Percentiles rank a stretch among this genome's conserved stretches.
Conservation (phyloP, 2,888 invertebrate genomes). For the Selenia dentaria region DNA sequence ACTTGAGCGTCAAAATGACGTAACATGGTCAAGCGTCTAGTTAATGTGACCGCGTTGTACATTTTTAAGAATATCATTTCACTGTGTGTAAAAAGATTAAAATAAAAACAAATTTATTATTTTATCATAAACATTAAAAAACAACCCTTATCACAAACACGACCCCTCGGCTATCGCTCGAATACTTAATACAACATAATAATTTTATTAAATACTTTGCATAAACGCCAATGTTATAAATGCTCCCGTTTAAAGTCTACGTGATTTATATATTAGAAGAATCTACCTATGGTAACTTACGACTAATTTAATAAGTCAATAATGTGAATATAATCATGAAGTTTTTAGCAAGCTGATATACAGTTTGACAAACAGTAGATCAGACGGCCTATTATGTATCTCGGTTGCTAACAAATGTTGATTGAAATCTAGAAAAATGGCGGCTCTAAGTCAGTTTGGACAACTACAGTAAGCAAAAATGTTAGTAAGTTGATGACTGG, state of each 20-base stretch:
- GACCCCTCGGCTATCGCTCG: slow-evolving; percentile 29
- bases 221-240: slow-evolving; percentile 51
- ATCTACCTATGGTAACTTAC: slow-evolving; percentile 48
- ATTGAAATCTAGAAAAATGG: too few species aligned
- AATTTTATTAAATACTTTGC: slow-evolving; percentile 38
- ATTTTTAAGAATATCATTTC: too few species aligned
- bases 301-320: slow-evolving; percentile 40
- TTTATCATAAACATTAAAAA: neutral
- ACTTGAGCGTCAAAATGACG: too few species aligned
- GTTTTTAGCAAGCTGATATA: slow-evolving; percentile 8
- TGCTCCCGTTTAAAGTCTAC: slow-evolving; percentile 55
- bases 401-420: too few species aligned
- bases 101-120: too few species aligned
- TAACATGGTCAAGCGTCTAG: too few species aligned
- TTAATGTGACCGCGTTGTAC: too few species aligned
- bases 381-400: too few species aligned
- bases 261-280: slow-evolving; percentile 50
- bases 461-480: too few species aligned
- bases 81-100: too few species aligned
- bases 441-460: too few species aligned
- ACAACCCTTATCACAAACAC: slow-evolving; percentile 23
- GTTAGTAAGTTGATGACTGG: too few species aligned
- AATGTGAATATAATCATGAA: slow-evolving; percentile 21
- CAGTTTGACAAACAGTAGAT: neutral
- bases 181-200: slow-evolving; percentile 31